Conservation (phyloP, 2,797 vertebrate genomes). For the Esox lucius region DNA sequence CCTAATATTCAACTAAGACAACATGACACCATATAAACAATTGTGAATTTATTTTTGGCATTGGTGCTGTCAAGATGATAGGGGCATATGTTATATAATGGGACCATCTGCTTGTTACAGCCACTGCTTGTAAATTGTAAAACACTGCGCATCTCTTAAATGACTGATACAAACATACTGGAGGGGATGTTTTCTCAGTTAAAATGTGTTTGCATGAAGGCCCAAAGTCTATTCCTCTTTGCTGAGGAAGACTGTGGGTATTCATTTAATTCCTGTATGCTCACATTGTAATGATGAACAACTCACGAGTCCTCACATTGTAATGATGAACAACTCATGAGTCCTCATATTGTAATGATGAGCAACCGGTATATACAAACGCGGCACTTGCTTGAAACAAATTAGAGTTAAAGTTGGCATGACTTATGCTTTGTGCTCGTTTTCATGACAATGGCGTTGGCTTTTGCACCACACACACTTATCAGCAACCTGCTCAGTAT, state of each 20-base stretch:
- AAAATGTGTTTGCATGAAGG: neutral
- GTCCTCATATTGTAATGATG: neutral
- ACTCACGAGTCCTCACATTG: neutral
- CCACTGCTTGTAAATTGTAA: neutral
- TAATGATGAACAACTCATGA: constrained; percentile 4
- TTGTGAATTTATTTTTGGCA: neutral
- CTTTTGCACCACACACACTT: constrained; percentile 21
- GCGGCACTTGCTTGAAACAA: constrained; percentile 58
- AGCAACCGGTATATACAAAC: constrained; percentile 4
- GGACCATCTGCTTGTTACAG: constrained; percentile 9
- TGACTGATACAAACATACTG: constrained; percentile 15
- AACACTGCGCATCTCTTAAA: constrained; percentile 1
- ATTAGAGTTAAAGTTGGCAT: constrained; percentile 55
- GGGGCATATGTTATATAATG: neutral
- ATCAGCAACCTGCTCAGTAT: constrained; percentile 42
- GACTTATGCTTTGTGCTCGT: constrained; percentile 50
- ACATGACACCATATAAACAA: neutral
- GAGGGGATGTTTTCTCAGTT: constrained; percentile 1
- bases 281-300: neutral
- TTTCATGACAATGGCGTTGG: constrained; percentile 34
- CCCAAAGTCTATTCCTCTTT: neutral
- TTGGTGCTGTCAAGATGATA: neutral
- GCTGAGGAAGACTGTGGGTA: neutral
- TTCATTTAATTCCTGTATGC: neutral
- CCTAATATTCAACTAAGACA: neutral